Evolutionary conservation across 2,113 vertebrate species (phyloP).

Genomic region (Charina bottae): DNA sequence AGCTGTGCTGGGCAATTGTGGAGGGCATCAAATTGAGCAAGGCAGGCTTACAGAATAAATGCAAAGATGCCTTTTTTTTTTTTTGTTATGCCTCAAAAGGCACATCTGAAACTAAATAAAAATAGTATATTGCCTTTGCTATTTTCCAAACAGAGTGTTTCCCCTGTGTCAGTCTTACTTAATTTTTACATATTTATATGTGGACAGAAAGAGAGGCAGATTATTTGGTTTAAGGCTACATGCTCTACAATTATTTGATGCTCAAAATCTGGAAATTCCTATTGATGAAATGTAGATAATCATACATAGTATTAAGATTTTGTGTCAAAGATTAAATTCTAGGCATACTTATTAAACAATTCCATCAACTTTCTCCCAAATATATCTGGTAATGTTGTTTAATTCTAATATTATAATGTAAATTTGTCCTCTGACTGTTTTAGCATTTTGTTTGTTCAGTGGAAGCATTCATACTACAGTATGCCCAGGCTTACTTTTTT

Average conservation of each 20-base stretch:
- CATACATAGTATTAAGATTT: not conserved
- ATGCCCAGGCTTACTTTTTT: not conserved
- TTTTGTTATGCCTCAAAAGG: not conserved
- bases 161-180: not conserved
- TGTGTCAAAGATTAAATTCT: not conserved
- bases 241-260: not conserved
- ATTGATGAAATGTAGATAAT: not conserved
- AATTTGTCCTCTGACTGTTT: not conserved
- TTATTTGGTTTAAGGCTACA: not conserved
- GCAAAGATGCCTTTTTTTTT: not conserved
- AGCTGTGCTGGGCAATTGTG: not conserved
- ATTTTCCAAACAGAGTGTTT: not conserved
- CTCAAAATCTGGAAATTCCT: not conserved
- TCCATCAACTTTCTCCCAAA: not conserved
- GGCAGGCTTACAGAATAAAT: not conserved
- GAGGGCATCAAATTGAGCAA: not conserved
- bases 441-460: not conserved
- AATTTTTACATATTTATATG: not conserved
- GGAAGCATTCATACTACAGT: not conserved
- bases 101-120: not conserved
- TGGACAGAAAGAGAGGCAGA: not conserved
- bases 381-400: not conserved
- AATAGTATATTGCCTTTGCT: not conserved
- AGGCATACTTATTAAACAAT: not conserved
- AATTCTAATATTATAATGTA: not conserved